Conservation (phyloP, 1,140 invertebrate genomes). For the Drosophila kohkoa region DNA sequence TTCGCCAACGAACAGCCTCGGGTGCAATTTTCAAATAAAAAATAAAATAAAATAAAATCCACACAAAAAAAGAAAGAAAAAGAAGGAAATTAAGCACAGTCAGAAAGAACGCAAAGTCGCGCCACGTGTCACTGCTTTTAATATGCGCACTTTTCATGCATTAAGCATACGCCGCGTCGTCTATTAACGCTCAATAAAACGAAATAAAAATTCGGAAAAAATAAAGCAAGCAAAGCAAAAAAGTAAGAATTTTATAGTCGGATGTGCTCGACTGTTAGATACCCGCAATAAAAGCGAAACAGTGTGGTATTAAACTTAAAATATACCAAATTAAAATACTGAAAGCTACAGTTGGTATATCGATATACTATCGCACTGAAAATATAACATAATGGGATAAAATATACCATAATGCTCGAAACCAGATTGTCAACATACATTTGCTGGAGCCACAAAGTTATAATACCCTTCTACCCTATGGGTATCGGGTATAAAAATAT, state of each 20-base stretch:
- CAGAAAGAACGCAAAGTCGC: background rate
- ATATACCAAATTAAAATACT: too few species aligned
- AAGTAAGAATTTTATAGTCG: background rate
- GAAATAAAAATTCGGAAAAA: conserved; percentile 19
- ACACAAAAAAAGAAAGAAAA: background rate
- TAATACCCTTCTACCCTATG: too few species aligned
- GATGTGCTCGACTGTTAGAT: too few species aligned
- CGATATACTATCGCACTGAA: too few species aligned
- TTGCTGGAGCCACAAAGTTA: too few species aligned
- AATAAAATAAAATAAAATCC: conserved; percentile 1
- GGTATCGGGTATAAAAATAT: too few species aligned
- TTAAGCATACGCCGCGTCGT: conserved; percentile 36
- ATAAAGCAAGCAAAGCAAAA: background rate
- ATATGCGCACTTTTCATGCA: conserved; percentile 13
- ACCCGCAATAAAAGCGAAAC: too few species aligned
- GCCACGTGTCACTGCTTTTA: conserved; percentile 22
- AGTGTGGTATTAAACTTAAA: too few species aligned
- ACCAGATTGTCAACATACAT: too few species aligned
- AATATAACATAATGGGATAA: too few species aligned
- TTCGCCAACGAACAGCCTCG: background rate
- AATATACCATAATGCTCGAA: too few species aligned
- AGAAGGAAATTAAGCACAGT: conserved; percentile 20
- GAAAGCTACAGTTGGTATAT: too few species aligned
- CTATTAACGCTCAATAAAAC: conserved; percentile 46
- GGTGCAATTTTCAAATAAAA: conserved; percentile 21